phyloP scores from a whole-genome alignment of 1,140 invertebrate genomes.

The Proctacanthus coquilletti region DNA sequence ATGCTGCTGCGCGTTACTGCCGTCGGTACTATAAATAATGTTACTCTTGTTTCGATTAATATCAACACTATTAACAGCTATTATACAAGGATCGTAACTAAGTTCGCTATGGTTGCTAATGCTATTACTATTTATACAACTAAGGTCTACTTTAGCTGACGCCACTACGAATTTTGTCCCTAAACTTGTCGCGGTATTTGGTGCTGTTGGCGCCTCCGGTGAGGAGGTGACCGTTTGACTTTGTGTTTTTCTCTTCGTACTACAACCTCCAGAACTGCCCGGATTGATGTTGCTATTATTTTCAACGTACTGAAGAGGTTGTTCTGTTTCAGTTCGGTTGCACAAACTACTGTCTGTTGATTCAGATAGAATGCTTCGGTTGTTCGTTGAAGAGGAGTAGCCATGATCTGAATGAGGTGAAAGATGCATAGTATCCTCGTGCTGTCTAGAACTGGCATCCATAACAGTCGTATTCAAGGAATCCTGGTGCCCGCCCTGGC shows the following conservation, averaged over 20 bases:
- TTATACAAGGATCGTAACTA: constrained; percentile 14
- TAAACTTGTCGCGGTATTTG: not conserved
- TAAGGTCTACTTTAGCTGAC: not conserved
- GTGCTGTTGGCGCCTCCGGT: not conserved
- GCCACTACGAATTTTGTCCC: not conserved
- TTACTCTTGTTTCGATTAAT: not conserved
- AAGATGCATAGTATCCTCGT: constrained; percentile 4
- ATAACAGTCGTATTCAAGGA: too few relatives aligned
- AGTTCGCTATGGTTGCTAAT: not conserved
- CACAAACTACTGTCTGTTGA: constrained; percentile 6
- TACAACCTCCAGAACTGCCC: not conserved
- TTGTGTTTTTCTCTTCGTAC: not conserved
- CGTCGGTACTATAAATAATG: not conserved
- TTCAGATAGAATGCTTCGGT: constrained; percentile 5
- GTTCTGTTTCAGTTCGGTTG: not conserved
- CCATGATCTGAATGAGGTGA: constrained; percentile 13
- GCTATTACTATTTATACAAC: not conserved
- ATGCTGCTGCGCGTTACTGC: too few relatives aligned
- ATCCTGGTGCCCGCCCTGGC: too few relatives aligned
- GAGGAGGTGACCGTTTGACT: not conserved
- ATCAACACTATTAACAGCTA: constrained; percentile 5
- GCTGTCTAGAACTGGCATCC: constrained; percentile 17
- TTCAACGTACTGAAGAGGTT: not conserved
- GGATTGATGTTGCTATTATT: not conserved
- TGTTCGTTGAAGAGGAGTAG: constrained; percentile 1